A percentile compares a stretch with the other conserved stretches of the same genome.
Evolutionary conservation across 1,140 invertebrate genomes (phyloP).

Genomic region (Drosophila arizonae): DNA sequence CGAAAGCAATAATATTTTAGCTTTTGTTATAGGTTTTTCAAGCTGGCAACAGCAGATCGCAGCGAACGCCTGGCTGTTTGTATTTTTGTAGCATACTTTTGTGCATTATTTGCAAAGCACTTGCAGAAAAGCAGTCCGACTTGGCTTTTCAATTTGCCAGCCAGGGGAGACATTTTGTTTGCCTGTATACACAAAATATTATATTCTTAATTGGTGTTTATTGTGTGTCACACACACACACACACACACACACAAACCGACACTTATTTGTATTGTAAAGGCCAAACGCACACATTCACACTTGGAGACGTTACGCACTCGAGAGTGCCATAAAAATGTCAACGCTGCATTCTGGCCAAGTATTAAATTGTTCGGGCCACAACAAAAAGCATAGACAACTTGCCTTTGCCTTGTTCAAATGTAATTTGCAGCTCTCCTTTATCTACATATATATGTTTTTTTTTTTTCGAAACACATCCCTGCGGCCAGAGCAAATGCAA

Average conservation of each 20-base stretch:
- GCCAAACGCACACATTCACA: constrained; percentile 17
- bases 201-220: constrained; percentile 81
- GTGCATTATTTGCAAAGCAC: constrained; percentile 79
- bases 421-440: constrained; percentile 67
- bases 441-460: constrained; percentile 3
- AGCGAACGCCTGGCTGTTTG: constrained; percentile 60
- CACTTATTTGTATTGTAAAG: constrained; percentile 22
- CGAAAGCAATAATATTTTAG: constrained; percentile 79
- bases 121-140: constrained; percentile 60
- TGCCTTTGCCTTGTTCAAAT: constrained; percentile 59
- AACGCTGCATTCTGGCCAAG: constrained; percentile 54
- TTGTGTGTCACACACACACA: constrained; percentile 73
- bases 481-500: constrained; percentile 44
- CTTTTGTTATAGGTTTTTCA: constrained; percentile 75
- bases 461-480: constrained; percentile 13
- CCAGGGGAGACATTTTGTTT: constrained; percentile 47
- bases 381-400: constrained; percentile 50
- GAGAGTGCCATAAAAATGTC: constrained; percentile 77
- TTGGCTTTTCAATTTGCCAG: constrained; percentile 74
- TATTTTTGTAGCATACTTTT: constrained; percentile 78
- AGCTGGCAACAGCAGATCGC: constrained; percentile 37
- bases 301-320: constrained; percentile 44
- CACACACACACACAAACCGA: constrained; percentile 29
- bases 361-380: constrained; percentile 57
- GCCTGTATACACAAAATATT: constrained; percentile 77